phyloP scores from a whole-genome alignment of 2,113 vertebrate genomes.

The Antechinus flavipes region DNA sequence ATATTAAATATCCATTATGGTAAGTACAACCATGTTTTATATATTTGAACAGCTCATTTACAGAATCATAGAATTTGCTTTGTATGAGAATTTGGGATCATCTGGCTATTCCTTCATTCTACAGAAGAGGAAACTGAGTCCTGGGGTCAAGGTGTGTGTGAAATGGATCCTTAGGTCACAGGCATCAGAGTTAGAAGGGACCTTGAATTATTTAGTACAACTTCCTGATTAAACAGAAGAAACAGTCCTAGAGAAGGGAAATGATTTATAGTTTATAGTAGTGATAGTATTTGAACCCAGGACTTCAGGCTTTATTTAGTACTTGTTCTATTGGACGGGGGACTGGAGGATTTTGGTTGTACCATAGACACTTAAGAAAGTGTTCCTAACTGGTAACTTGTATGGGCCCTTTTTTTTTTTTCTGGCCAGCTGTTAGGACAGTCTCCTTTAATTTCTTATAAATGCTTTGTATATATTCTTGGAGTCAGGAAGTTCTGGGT shows the following conservation, averaged over 20 bases:
- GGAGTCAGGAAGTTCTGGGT: neutral
- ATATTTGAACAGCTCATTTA: neutral
- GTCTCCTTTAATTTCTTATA: neutral
- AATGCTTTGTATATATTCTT: neutral
- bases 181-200: neutral
- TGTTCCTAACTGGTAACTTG: neutral
- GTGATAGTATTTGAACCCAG: neutral
- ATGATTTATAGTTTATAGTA: neutral
- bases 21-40: neutral
- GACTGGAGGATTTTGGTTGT: neutral
- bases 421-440: neutral
- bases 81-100: neutral
- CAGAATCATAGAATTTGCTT: neutral
- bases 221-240: neutral
- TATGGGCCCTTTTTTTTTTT: neutral
- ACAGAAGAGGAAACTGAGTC: neutral
- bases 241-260: neutral
- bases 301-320: neutral
- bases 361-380: neutral
- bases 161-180: neutral
- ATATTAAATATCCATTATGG: neutral
- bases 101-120: neutral
- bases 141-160: neutral
- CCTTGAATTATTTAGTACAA: neutral
- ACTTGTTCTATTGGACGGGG: neutral